phyloP scores from a whole-genome alignment of 2,888 invertebrate genomes.

The Gerosis bhagava region DNA sequence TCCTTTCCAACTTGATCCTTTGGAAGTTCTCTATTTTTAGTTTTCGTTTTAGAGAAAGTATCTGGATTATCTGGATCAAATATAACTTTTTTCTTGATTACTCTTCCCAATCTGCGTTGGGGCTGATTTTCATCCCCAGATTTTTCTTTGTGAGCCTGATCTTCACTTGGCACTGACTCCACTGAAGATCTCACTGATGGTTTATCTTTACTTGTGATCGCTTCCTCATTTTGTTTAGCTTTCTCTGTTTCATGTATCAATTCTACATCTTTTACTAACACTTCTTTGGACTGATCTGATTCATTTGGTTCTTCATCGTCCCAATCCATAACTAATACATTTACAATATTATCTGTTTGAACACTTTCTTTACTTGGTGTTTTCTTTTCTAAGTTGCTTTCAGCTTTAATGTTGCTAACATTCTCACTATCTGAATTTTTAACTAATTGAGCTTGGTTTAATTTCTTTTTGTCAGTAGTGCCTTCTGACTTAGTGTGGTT shows the following conservation, averaged over 20 bases:
- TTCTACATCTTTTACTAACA: slow-evolving; percentile 13
- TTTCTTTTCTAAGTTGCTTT: slow-evolving; percentile 24
- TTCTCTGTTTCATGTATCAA: slow-evolving; percentile 42
- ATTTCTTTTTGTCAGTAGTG: slow-evolving; percentile 30
- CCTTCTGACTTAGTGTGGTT: slow-evolving; percentile 33
- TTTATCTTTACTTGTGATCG: slow-evolving; percentile 40
- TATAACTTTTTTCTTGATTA: slow-evolving; percentile 88
- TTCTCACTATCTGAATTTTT: slow-evolving; percentile 31
- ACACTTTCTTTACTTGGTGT: slow-evolving; percentile 31
- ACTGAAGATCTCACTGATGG: slow-evolving; percentile 38
- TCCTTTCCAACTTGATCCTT: slow-evolving; percentile 42
- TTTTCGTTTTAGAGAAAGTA: slow-evolving; percentile 70
- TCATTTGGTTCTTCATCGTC: slow-evolving; percentile 65
- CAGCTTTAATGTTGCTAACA: slow-evolving; percentile 27
- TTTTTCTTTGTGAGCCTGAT: slow-evolving; percentile 45
- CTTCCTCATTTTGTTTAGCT: slow-evolving; percentile 39
- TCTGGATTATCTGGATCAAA: slow-evolving; percentile 87
- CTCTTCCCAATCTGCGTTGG: slow-evolving; percentile 69
- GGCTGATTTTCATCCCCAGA: slow-evolving; percentile 57
- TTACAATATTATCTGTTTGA: slow-evolving; percentile 63
- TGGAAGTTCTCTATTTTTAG: slow-evolving; percentile 47
- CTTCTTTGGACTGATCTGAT: slow-evolving; percentile 30
- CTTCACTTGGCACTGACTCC: slow-evolving; percentile 50
- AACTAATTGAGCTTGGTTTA: slow-evolving; percentile 32
- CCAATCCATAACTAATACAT: slow-evolving; percentile 79